phyloP scores from a whole-genome alignment of 2,797 vertebrate genomes.

The Halcyon badia region DNA sequence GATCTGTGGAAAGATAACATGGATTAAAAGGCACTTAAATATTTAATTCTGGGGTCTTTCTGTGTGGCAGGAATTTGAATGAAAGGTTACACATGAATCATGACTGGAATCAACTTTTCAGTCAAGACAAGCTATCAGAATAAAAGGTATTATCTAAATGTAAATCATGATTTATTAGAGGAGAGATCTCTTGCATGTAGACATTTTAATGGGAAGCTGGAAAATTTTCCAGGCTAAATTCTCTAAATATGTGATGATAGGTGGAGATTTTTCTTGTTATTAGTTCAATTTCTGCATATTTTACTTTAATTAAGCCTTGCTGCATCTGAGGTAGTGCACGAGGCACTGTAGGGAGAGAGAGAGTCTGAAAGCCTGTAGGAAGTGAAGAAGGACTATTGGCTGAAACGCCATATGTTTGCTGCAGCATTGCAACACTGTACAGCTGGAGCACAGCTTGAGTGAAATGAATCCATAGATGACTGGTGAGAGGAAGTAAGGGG shows the following conservation, averaged over 20 bases:
- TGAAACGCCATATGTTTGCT: constrained; percentile 42
- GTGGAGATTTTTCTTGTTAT: neutral
- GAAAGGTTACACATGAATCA: neutral
- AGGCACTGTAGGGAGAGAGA: neutral
- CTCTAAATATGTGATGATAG: neutral
- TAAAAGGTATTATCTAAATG: neutral
- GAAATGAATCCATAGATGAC: constrained; percentile 25
- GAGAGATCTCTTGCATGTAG: neutral
- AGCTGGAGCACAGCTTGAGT: constrained; percentile 68
- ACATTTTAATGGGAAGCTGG: neutral
- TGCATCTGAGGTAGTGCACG: neutral
- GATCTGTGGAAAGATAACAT: constrained; percentile 28
- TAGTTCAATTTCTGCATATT: neutral
- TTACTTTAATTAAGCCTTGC: neutral
- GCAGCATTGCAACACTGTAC: neutral
- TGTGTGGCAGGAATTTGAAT: constrained; percentile 16
- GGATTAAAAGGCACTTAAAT: constrained; percentile 56
- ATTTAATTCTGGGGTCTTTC: constrained; percentile 1
- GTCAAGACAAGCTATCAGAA: neutral
- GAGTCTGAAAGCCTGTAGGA: neutral
- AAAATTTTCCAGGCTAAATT: neutral
- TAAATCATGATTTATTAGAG: neutral
- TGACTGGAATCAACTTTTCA: constrained; percentile 6
- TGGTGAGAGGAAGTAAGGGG: constrained; percentile 42
- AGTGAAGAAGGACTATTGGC: neutral